phyloP scores from a whole-genome alignment of 1,140 invertebrate species.

The Caligus rogercresseyi region DNA sequence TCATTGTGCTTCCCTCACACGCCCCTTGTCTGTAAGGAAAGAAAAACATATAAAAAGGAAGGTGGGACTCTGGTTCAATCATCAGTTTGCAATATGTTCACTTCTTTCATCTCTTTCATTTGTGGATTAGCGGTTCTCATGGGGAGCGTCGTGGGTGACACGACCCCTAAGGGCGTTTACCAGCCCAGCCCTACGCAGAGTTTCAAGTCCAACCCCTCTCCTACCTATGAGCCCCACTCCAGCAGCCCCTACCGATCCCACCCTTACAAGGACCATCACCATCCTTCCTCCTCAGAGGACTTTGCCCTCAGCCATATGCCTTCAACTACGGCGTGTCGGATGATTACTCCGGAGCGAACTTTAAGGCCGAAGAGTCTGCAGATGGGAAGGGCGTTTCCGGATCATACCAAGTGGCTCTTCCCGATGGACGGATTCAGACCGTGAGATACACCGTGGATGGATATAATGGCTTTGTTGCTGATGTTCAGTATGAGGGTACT shows the following conservation, averaged over 20 bases:
- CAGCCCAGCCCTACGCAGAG: neutral
- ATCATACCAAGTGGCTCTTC: constrained; percentile 13
- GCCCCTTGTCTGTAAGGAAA: too few relatives aligned
- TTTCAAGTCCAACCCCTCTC: neutral
- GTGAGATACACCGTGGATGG: constrained; percentile 19
- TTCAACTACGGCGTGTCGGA: constrained; percentile 24
- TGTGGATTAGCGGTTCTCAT: neutral
- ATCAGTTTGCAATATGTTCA: neutral
- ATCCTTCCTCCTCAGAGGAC: neutral
- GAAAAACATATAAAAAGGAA: too few relatives aligned
- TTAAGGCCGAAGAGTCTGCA: constrained; percentile 18
- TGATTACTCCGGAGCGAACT: constrained; percentile 20
- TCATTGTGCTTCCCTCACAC: too few relatives aligned
- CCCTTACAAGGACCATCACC: neutral
- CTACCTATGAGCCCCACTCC: neutral
- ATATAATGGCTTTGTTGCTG: constrained; percentile 20
- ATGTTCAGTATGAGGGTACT: constrained; percentile 19
- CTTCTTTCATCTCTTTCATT: neutral
- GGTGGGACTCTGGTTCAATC: too few relatives aligned
- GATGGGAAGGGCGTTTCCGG: constrained; percentile 21
- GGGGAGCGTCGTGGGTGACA: neutral
- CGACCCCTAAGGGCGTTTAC: neutral
- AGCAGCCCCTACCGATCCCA: neutral
- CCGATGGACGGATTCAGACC: constrained; percentile 18
- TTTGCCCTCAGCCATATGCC: constrained; percentile 24